Conservation (phyloP, 2,888 invertebrate genomes). For the Clistopyga incitator region DNA sequence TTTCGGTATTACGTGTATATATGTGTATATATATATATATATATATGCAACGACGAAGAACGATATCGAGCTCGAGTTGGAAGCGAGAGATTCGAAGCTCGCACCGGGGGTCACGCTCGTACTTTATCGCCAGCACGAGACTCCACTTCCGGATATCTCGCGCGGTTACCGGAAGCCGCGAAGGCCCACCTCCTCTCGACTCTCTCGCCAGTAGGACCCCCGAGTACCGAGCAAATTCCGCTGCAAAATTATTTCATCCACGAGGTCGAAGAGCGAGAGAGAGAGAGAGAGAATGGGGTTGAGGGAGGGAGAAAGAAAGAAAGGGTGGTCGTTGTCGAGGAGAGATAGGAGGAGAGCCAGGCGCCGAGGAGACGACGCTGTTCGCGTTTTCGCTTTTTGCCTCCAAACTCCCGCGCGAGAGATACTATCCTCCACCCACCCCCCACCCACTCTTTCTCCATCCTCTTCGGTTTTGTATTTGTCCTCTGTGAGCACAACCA, state of each 20-base stretch:
- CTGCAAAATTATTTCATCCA: conserved; percentile 63
- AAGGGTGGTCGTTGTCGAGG: conserved; percentile 62
- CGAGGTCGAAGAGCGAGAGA: conserved; percentile 28
- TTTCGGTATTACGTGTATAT: not conserved
- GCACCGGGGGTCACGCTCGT: conserved; percentile 57
- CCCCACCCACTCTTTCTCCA: conserved; percentile 21
- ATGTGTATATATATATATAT: not conserved
- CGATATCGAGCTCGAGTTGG: conserved; percentile 24
- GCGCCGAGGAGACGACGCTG: conserved; percentile 80
- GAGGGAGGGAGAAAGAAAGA: conserved; percentile 46
- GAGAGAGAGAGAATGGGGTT: conserved; percentile 40
- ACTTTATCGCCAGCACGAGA: conserved; percentile 65
- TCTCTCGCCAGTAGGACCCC: conserved; percentile 1
- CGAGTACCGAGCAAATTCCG: conserved; percentile 51
- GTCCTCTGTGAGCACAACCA: conserved; percentile 63
- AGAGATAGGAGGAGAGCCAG: conserved; percentile 67
- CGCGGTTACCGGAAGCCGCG: conserved; percentile 63
- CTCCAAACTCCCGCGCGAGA: conserved; percentile 74
- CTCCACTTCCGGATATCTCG: conserved; percentile 67
- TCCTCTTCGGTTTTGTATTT: conserved; percentile 43
- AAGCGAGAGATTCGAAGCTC: conserved; percentile 15
- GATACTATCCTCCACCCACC: conserved; percentile 45
- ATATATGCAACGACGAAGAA: not conserved
- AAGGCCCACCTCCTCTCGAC: conserved; percentile 20
- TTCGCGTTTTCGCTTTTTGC: conserved; percentile 78